These are phyloP conservation scores for Yponomeuta malinellus DNA, from an alignment of 2,888 invertebrate species.

Conservation along the genomic window DNA sequence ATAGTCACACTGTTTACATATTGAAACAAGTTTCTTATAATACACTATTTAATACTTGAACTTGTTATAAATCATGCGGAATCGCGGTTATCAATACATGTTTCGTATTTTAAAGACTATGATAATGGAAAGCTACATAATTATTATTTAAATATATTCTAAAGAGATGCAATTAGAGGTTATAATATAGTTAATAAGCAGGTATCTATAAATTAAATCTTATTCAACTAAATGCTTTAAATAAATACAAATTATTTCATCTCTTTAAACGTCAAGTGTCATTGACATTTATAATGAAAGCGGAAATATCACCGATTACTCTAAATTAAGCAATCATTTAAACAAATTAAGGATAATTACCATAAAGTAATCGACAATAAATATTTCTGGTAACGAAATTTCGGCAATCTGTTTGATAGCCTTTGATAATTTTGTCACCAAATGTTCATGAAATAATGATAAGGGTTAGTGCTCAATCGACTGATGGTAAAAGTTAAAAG, in stretches of 20 bases:
- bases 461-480: constrained; percentile 12
- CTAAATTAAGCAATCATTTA: background rate
- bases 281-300: background rate
- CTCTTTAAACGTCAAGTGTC: constrained; percentile 4
- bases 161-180: constrained; percentile 38
- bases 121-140: constrained; percentile 23
- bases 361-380: background rate
- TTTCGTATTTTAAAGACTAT: background rate
- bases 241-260: background rate
- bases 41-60: constrained; percentile 8
- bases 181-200: constrained; percentile 16
- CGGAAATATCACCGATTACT: background rate
- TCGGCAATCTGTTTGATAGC: background rate
- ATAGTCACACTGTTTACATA: constrained; percentile 12
- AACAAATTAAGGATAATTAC: background rate
- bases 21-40: constrained; percentile 11
- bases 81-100: constrained; percentile 1
- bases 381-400: background rate
- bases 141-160: constrained; percentile 27
- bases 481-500: constrained; percentile 13
- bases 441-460: background rate
- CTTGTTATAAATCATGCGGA: background rate
- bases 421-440: background rate
- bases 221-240: constrained; percentile 4
- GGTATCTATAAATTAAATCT: constrained; percentile 12